phyloP scores from a whole-genome alignment of 2,888 invertebrate genomes.

The Drosophila birchii region DNA sequence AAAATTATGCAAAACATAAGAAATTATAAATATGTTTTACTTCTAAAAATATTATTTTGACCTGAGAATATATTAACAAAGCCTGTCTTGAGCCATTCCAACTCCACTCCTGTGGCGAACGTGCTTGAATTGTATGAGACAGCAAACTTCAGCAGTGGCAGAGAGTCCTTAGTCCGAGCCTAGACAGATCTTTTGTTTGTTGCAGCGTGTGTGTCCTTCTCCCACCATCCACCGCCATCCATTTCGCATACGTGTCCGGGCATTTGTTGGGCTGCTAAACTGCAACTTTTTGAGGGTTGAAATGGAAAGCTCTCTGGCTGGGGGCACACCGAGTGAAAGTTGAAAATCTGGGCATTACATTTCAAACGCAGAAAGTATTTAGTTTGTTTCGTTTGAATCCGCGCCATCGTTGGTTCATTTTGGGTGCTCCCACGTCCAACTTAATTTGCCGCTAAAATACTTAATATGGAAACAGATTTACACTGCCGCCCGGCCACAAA shows the following conservation, averaged over 20 bases:
- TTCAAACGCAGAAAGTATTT: conserved; percentile 26
- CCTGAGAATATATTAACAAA: no score
- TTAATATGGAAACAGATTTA: conserved; percentile 78
- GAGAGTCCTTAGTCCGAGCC: conserved; percentile 29
- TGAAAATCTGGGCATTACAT: conserved; percentile 38
- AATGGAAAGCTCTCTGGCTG: conserved; percentile 61
- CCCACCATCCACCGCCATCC: conserved; percentile 5
- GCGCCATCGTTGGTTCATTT: background rate
- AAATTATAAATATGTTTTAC: no score
- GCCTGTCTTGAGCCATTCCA: background rate
- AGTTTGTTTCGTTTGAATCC: conserved; percentile 52
- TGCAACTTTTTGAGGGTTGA: conserved; percentile 56
- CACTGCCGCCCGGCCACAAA: conserved; percentile 74
- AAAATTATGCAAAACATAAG: no score
- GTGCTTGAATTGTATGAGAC: conserved; percentile 42
- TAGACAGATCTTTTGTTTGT: conserved; percentile 52
- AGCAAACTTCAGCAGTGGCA: conserved; percentile 22
- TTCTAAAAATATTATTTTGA: no score
- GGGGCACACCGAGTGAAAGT: conserved; percentile 42
- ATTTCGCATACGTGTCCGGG: conserved; percentile 65
- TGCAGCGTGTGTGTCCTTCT: conserved; percentile 24
- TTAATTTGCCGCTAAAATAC: conserved; percentile 77
- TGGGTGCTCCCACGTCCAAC: conserved; percentile 51
- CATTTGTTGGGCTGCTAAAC: conserved; percentile 68
- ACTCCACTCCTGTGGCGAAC: conserved; percentile 18